These are phyloP conservation scores for Ailuropoda melanoleuca DNA, from an alignment of 2,113 vertebrate genomes.

Conservation along the genomic window DNA sequence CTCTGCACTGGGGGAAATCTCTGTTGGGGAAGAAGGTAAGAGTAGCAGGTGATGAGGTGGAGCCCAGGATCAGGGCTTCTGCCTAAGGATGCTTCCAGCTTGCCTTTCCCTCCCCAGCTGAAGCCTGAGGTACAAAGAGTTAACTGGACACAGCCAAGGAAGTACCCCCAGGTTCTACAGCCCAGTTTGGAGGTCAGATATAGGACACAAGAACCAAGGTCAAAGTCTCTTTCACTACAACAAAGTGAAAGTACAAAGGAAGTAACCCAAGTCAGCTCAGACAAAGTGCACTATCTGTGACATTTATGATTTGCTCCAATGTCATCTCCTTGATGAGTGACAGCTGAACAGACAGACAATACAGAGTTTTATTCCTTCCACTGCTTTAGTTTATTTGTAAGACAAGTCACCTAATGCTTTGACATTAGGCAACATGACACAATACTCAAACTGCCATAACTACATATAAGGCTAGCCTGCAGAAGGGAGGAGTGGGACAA, in stretches of 20 bases:
- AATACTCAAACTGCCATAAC: not conserved
- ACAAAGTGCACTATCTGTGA: no score
- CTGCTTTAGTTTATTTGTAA: constrained; percentile 40
- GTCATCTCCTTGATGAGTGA: not conserved
- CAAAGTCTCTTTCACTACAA: not conserved
- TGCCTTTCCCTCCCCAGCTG: not conserved
- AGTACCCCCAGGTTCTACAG: not conserved
- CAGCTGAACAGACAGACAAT: not conserved
- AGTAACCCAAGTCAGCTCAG: not conserved
- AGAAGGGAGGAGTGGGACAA: not conserved
- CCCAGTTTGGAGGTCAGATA: not conserved
- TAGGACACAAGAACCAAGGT: not conserved
- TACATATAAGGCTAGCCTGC: not conserved
- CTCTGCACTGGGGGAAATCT: no score
- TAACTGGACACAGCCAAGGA: not conserved
- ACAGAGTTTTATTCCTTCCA: not conserved
- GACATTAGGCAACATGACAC: not conserved
- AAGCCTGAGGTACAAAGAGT: not conserved
- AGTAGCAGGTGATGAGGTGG: no score
- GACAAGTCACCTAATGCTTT: constrained; percentile 25
- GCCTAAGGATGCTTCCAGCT: not conserved
- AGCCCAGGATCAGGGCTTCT: not conserved
- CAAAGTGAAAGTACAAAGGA: not conserved
- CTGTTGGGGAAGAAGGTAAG: no score
- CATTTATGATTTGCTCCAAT: no score